A percentile compares a stretch with the other conserved stretches of the same genome.
Conservation (phyloP, 1,140 invertebrate species). For the Scaptomyza hsui region DNA sequence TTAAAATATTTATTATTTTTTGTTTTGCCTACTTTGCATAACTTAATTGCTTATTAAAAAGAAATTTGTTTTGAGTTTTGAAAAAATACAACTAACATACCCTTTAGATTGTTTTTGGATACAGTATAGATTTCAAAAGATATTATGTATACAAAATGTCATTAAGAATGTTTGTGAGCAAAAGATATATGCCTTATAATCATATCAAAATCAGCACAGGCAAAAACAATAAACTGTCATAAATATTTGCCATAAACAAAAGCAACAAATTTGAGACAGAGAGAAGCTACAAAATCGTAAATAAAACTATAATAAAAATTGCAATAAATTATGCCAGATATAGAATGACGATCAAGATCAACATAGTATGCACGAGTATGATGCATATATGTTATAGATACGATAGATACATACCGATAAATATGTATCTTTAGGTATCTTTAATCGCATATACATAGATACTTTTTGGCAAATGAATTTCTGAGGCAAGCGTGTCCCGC, state of each 20-base stretch:
- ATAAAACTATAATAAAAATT: conserved; percentile 78
- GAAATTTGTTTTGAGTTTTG: too few relatives aligned
- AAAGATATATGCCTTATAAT: conserved; percentile 33
- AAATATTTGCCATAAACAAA: conserved; percentile 51
- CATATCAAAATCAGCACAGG: conserved; percentile 29
- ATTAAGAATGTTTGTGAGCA: conserved; percentile 19
- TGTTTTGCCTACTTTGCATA: not conserved
- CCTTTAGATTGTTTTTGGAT: too few relatives aligned
- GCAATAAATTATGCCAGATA: conserved; percentile 55
- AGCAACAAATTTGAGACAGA: conserved; percentile 62
- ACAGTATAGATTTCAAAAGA: too few relatives aligned
- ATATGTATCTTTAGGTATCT: conserved; percentile 6
- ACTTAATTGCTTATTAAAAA: conserved; percentile 29
- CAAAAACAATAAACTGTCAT: conserved; percentile 46
- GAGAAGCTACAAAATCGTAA: conserved; percentile 63
- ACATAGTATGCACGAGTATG: conserved; percentile 10
- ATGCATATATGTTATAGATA: conserved; percentile 8
- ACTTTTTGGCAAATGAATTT: conserved; percentile 4
- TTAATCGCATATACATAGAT: not conserved
- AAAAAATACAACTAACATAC: too few relatives aligned
- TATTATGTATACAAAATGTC: too few relatives aligned
- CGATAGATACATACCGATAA: conserved; percentile 4
- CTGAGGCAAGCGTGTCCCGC: conserved; percentile 17
- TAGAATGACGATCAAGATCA: conserved; percentile 29
- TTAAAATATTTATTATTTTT: conserved; percentile 17